phyloP scores from a whole-genome alignment of 2,797 vertebrate species.

The Chloroceryle inda region DNA sequence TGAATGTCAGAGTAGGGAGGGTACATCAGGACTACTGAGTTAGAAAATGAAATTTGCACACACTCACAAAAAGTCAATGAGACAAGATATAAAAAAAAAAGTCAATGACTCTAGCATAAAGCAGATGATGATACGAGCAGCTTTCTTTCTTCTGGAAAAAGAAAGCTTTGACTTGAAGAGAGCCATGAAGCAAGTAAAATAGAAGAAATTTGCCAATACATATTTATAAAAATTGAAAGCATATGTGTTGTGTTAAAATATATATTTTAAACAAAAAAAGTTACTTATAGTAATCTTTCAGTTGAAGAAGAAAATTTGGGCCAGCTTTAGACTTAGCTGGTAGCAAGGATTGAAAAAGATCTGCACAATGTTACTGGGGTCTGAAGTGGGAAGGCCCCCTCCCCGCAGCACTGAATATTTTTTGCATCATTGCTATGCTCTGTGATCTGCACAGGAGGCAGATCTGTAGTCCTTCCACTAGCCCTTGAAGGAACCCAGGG shows the following conservation, averaged over 20 bases:
- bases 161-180: constrained; percentile 38
- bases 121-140: constrained; percentile 65
- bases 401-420: not conserved
- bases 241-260: constrained; percentile 35
- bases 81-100: constrained; percentile 24
- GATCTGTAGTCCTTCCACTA: not conserved
- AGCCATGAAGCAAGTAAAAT: constrained; percentile 33
- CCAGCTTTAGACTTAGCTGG: not conserved
- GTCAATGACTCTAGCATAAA: not conserved
- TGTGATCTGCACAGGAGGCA: not conserved
- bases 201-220: constrained; percentile 45
- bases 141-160: constrained; percentile 50
- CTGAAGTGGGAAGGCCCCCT: accelerated
- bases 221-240: constrained; percentile 71
- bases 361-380: not conserved
- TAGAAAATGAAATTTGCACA: constrained; percentile 44
- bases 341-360: not conserved
- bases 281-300: constrained; percentile 22
- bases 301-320: not conserved
- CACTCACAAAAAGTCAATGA: not conserved
- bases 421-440: not conserved
- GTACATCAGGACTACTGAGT: not conserved
- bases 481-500: not conserved
- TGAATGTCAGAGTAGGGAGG: not conserved
- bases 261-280: constrained; percentile 15